Conservation (phyloP, 2,888 invertebrate species). For the Epistrophe eligans region DNA sequence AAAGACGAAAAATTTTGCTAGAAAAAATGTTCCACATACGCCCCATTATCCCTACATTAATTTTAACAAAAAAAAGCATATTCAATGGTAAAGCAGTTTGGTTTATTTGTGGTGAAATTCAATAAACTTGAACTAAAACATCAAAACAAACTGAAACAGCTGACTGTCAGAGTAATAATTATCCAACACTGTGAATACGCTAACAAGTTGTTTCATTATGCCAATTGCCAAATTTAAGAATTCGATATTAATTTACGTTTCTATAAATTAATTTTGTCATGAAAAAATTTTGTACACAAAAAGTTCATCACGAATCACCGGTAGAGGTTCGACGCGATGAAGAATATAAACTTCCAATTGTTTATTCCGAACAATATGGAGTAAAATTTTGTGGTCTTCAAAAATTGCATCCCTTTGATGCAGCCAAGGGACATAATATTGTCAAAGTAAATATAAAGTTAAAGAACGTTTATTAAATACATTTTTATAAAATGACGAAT, state of each 20-base stretch:
- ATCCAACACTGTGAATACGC: neutral
- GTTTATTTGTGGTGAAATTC: constrained; percentile 1
- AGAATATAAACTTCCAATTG: constrained; percentile 88
- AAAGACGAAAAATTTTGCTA: too few species aligned
- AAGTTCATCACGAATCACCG: constrained; percentile 56
- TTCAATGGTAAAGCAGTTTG: too few species aligned
- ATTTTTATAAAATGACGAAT: neutral
- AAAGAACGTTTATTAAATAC: constrained; percentile 57
- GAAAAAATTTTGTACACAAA: constrained; percentile 67
- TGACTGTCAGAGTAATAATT: constrained; percentile 22
- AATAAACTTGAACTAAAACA: constrained; percentile 24
- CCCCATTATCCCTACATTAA: too few species aligned
- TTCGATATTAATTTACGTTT: neutral
- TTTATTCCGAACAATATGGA: constrained; percentile 91
- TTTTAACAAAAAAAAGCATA: too few species aligned
- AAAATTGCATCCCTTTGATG: constrained; percentile 94
- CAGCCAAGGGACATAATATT: constrained; percentile 93
- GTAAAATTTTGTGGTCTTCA: constrained; percentile 92
- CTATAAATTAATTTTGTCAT: constrained; percentile 13
- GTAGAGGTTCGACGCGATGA: constrained; percentile 60
- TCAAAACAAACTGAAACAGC: constrained; percentile 52
- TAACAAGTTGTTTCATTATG: constrained; percentile 10
- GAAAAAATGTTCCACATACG: too few species aligned
- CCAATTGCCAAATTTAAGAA: neutral
- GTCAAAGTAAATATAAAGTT: too few species aligned